Conservation (phyloP, 2,888 invertebrate genomes). For the Halocaridina rubra region DNA sequence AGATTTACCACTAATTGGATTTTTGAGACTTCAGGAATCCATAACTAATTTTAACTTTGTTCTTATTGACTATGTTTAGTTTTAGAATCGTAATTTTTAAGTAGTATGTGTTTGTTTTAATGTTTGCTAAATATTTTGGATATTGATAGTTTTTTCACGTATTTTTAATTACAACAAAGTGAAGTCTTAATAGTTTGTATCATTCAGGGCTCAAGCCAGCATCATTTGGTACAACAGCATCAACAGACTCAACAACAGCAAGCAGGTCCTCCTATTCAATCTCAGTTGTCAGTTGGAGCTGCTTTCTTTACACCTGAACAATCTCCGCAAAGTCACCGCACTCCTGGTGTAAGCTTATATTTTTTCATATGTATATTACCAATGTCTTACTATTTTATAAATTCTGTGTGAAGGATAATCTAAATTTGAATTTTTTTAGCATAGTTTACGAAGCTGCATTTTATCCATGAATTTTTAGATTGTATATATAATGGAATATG, state of each 20-base stretch:
- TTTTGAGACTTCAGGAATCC: too few species aligned
- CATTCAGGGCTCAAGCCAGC: neutral
- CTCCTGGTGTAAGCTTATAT: slow-evolving; percentile 18
- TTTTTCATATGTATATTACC: neutral
- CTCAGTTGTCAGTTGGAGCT: slow-evolving; percentile 9
- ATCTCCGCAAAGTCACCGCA: neutral
- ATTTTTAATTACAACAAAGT: too few species aligned
- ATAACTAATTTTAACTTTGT: too few species aligned
- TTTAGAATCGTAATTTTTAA: too few species aligned
- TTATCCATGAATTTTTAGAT: neutral
- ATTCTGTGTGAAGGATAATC: too few species aligned
- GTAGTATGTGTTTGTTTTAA: too few species aligned
- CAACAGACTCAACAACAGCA: neutral
- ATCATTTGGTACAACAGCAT: neutral
- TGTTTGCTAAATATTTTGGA: too few species aligned
- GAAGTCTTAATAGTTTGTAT: neutral
- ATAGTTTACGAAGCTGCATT: neutral
- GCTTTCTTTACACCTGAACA: slow-evolving; percentile 23
- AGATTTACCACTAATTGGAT: too few species aligned
- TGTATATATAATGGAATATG: neutral
- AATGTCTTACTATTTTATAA: too few species aligned
- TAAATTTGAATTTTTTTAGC: too few species aligned
- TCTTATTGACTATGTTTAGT: too few species aligned
- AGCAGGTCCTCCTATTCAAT: neutral
- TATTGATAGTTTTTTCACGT: too few species aligned